A percentile compares a stretch with the other conserved stretches of the same genome.
phyloP scores from a whole-genome alignment of 2,888 invertebrate species.

The Noctua pronuba region DNA sequence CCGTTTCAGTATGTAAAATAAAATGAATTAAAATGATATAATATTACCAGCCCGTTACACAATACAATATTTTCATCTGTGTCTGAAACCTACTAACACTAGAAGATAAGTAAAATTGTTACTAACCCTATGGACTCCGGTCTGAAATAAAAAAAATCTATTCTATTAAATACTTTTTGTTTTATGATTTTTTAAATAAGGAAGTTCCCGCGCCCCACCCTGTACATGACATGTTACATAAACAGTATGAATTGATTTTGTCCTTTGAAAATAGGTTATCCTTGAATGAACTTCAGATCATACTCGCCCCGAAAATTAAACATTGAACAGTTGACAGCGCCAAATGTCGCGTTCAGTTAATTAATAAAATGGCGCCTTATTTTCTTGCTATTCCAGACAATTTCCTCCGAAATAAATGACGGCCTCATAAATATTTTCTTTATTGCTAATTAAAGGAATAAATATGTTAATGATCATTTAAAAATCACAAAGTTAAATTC shows the following conservation, averaged over 20 bases:
- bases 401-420: conserved; percentile 32
- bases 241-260: conserved; percentile 16
- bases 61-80: too few species aligned
- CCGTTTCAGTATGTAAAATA: neutral
- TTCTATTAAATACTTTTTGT: neutral
- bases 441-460: conserved; percentile 55
- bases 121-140: too few species aligned
- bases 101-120: too few species aligned
- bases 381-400: conserved; percentile 21
- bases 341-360: conserved; percentile 47
- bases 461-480: conserved; percentile 65
- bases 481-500: conserved; percentile 75
- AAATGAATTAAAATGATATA: neutral
- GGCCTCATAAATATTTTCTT: conserved; percentile 27
- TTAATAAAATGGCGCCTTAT: conserved; percentile 41
- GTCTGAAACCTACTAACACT: too few species aligned
- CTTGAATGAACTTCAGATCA: conserved; percentile 12
- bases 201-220: neutral
- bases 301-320: conserved; percentile 18
- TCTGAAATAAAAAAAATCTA: too few species aligned
- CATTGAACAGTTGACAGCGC: conserved; percentile 43
- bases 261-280: conserved; percentile 5
- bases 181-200: neutral
- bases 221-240: conserved; percentile 9
- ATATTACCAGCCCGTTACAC: too few species aligned